Base-by-base conservation (phyloP, 64 coral and sea anemone genomes). In the Actinia equina region DNA sequence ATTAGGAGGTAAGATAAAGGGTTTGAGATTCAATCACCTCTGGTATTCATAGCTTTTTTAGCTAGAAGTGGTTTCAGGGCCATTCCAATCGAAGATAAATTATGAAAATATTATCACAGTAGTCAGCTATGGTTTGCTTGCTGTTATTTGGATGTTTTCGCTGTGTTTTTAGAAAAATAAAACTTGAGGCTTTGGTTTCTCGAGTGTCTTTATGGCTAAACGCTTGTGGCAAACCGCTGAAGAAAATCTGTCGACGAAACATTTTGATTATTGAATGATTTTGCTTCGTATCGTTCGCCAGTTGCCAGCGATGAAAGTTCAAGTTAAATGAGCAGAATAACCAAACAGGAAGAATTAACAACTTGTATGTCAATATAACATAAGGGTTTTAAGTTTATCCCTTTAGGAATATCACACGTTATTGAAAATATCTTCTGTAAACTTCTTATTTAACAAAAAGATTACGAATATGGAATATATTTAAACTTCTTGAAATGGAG, bases 331-430 rank as follows among this genome's bases (percentile, higher is more conserved):
- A 81, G 69, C 69, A 74, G 69, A 74, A 23, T 26, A 81, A 44
- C 78, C 78, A 49, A 49, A 81, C 43, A 81, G 78, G 78, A 81
- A 81, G 78, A 81, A 6, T 81, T 81, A 81, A n/a, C 43, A 81
- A 52, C 78, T 81, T 10, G 49, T 81, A 81, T 74, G 69, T 74
- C 69, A 74, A 74, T 74, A 74, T 30, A 74, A 74, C 69, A 42
- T 74, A 74, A 74, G 41, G 26, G n/a, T 30, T 30, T 74, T 30
- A 74, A 74, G 25, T 74, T 25, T 30, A 74, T 74, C 69, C 69
- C 23, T 74, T 74, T 41, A 74, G 69, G 4, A 74, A 74, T 74
- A 74, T 74, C 25, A 74, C 6, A 74, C 69, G 23, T 74, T 3
- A 41, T 41, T 74, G 13, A 74, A 30, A 30, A 74, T 3, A 65